phyloP scores from a whole-genome alignment of 92 coral and sea anemone species.

The Parazoanthus darwini region DNA sequence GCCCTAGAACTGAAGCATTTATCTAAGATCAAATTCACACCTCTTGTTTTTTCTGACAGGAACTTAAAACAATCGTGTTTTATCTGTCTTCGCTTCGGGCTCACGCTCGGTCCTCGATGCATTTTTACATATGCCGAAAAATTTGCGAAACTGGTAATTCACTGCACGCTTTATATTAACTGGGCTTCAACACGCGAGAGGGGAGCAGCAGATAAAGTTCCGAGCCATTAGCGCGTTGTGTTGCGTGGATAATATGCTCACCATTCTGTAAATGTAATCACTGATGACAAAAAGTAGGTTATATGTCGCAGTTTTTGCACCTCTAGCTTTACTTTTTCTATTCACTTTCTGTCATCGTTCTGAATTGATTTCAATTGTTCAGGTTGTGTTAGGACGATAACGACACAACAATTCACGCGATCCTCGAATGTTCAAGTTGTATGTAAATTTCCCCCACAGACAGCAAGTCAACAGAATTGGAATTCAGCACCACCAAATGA shows the following conservation, averaged over 20 bases:
- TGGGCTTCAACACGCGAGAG: constrained; percentile 30
- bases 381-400: constrained; percentile 55
- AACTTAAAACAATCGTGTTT: constrained; percentile 45
- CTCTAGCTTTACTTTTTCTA: constrained; percentile 76
- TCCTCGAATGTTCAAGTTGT: constrained; percentile 48
- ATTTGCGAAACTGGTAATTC: constrained; percentile 44
- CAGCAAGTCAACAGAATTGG: constrained; percentile 79
- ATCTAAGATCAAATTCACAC: constrained; percentile 89
- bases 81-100: constrained; percentile 67
- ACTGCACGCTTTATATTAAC: constrained; percentile 13
- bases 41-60: constrained; percentile 80
- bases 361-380: constrained; percentile 72
- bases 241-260: constrained; percentile 49
- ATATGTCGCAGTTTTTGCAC: constrained; percentile 66
- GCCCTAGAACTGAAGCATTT: constrained; percentile 68
- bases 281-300: constrained; percentile 72
- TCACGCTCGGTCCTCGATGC: constrained; percentile 1
- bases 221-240: constrained; percentile 43
- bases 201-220: constrained; percentile 34
- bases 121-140: constrained; percentile 27
- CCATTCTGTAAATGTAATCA: constrained; percentile 54
- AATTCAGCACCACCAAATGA: constrained; percentile 80
- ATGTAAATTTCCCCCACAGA: constrained; percentile 61
- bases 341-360: constrained; percentile 77
- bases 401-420: constrained; percentile 77